Conservation (phyloP, 2,797 vertebrate species). For the Tiaroga cobitis region DNA sequence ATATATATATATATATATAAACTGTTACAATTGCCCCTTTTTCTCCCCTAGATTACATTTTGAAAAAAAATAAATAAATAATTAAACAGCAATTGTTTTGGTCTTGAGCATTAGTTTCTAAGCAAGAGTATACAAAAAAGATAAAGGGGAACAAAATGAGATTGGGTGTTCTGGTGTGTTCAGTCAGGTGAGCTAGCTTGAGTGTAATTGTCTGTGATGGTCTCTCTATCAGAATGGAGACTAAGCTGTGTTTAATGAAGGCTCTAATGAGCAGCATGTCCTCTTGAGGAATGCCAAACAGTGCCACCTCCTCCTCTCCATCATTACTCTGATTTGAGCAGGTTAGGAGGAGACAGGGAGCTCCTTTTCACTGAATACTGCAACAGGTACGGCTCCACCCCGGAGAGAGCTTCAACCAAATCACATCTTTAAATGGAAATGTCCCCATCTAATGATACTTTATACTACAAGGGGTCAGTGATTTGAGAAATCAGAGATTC, state of each 20-base stretch:
- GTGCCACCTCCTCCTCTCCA: constrained; percentile 62
- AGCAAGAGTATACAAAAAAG: background rate
- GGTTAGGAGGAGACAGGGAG: constrained; percentile 62
- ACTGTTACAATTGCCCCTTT: background rate
- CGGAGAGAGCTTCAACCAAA: background rate
- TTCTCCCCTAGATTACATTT: background rate
- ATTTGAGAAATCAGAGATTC: background rate
- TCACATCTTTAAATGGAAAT: background rate
- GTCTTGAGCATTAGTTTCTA: background rate
- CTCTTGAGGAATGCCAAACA: constrained; percentile 77
- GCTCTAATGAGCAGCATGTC: constrained; percentile 74
- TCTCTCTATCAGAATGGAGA: constrained; percentile 74
- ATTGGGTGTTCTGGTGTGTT: constrained; percentile 35
- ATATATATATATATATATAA: no score
- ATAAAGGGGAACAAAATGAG: background rate
- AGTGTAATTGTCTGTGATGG: constrained; percentile 79
- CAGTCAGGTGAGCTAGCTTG: constrained; percentile 69
- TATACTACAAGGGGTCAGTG: background rate
- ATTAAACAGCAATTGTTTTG: background rate
- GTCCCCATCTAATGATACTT: background rate
- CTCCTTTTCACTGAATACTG: constrained; percentile 27
- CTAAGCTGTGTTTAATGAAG: constrained; percentile 85
- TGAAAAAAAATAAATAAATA: no score
- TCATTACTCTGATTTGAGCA: constrained; percentile 74
- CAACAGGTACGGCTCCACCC: constrained; percentile 14